Base-by-base conservation (phyloP, 2,113 vertebrate genomes). In the Stigmatopora nigra region DNA sequence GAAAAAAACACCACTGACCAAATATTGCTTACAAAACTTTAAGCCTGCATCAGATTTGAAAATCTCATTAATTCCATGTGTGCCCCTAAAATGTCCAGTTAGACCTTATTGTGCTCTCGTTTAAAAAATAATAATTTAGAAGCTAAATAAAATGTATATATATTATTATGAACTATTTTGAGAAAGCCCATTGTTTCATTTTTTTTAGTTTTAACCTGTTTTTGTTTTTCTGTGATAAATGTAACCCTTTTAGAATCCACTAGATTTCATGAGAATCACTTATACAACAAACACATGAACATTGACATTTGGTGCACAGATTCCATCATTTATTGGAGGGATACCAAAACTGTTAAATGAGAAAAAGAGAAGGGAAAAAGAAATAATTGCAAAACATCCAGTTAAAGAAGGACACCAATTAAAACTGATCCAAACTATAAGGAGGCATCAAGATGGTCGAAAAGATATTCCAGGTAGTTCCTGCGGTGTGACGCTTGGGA, bases 321-420 rank as follows among this genome's bases (percentile, higher is more conserved):
- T 44, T 44, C 38, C 59, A 45, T 61, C 38, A 61, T 61, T 61
- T 61, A 61, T 60, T 60, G 38, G 12, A 45, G 41, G 20, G 59
- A 61, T 16, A 45, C 38, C 38, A 60, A n/a, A 14, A 36, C 38
- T 10, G 31, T 60, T 60, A 17, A 36, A 58, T 7, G 7, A 38
- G 16, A 35, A 44, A 4, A 20, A 60, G 16, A 45, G 20, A 14
- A 44, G 19, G 10, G 19, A 20, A 22, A 56, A 53, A 12, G 13
- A 53, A 22, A 5, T 31, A 6, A 14, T 31, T 31, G 53, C 7
- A 31, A 13, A 6, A 25, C 11, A 31, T 60, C 35, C 36, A 41
- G 59, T 45, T 45, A 61, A 45, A 44, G 12, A 36, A 58, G 35
- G n/a, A 58, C 35, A 58, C 38, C 38, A 22, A 5, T 20, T 13